phyloP scores from a whole-genome alignment of 2,888 invertebrate genomes.

The Incurvaria masculella region DNA sequence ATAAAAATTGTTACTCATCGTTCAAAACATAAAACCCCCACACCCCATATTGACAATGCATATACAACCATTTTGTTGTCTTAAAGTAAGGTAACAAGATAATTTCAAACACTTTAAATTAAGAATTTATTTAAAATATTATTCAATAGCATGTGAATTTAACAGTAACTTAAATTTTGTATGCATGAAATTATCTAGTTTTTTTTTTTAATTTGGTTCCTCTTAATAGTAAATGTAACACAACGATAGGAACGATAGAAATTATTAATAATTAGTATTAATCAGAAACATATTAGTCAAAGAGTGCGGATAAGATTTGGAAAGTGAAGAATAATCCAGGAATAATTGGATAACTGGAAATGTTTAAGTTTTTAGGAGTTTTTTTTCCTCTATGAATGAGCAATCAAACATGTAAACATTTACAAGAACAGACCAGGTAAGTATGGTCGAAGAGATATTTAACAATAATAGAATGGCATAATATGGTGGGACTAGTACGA shows the following conservation, averaged over 20 bases:
- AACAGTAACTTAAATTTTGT: neutral
- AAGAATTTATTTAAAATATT: neutral
- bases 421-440: too few relatives aligned
- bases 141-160: neutral
- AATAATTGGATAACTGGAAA: too few relatives aligned
- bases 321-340: too few relatives aligned
- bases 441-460: too few relatives aligned
- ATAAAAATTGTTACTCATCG: neutral
- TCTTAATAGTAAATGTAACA: conserved; percentile 8
- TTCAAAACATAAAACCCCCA: neutral
- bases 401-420: too few relatives aligned
- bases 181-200: conserved; percentile 7
- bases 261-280: conserved; percentile 6
- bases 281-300: conserved; percentile 3
- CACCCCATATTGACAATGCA: neutral
- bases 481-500: conserved; percentile 17
- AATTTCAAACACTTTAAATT: neutral
- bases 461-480: conserved; percentile 1
- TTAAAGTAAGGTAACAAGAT: neutral
- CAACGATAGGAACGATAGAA: conserved; percentile 8
- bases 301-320: too few relatives aligned
- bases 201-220: neutral
- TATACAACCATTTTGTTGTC: neutral
- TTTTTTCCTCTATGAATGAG: neutral
- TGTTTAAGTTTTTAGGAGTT: conserved; percentile 4